Evolutionary conservation across 1,140 invertebrate genomes (phyloP).

Genomic region (Hyphantria cunea): DNA sequence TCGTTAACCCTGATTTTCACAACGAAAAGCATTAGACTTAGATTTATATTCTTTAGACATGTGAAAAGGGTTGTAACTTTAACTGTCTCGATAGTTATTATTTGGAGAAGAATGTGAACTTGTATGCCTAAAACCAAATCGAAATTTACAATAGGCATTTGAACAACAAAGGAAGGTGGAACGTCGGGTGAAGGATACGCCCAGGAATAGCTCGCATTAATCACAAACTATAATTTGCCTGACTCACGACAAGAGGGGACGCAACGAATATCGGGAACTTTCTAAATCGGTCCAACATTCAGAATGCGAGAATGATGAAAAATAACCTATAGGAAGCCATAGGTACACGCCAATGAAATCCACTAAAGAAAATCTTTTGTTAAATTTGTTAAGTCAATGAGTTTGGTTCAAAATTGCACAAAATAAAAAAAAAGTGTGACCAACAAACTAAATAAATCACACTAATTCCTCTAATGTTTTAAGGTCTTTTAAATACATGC

Average conservation of each 20-base stretch:
- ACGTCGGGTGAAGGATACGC: constrained; percentile 51
- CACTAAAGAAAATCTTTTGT: no score
- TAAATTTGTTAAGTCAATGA: no score
- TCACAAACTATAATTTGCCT: constrained; percentile 75
- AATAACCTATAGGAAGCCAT: constrained; percentile 55
- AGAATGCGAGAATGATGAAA: constrained; percentile 38
- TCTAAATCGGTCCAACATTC: constrained; percentile 69
- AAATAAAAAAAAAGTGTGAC: no score
- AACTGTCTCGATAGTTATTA: neutral
- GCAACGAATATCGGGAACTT: constrained; percentile 61
- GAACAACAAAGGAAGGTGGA: constrained; percentile 47
- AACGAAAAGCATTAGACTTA: neutral
- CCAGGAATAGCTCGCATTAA: constrained; percentile 75
- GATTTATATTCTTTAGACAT: no score
- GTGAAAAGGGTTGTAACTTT: neutral
- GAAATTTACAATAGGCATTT: constrained; percentile 33
- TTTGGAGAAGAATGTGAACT: neutral
- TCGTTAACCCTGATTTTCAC: constrained; percentile 30
- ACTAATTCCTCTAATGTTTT: no score
- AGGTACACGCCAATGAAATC: constrained; percentile 21
- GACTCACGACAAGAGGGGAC: constrained; percentile 72
- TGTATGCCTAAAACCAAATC: neutral
- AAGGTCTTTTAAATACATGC: no score
- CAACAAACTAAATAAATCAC: no score
- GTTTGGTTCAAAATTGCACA: no score